Evolutionary conservation across 92 coral and sea anemone species (phyloP), one percentile per base, ranked within the genome.

Genomic region (Isaurus tuberculatus): DNA sequence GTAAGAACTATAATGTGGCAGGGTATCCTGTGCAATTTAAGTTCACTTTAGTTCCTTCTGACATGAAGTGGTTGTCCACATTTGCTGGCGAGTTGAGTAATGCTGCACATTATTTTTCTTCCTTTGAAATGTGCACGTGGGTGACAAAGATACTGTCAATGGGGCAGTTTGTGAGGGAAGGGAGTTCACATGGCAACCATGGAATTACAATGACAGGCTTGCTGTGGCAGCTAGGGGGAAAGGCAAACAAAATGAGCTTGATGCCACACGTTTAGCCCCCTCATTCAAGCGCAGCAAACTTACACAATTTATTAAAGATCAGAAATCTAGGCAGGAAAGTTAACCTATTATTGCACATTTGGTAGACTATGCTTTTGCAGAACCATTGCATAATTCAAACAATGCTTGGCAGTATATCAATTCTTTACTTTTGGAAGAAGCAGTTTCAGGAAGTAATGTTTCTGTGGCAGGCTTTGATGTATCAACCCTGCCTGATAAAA

Each of bases 371-470:
- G 89, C 73, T 40, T 79, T 69, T 79, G 92, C 92, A 70, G 86
- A 89, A 68, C 91, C 91, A 68, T 46, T 84, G 31, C 88, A 84
- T 67, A 88, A 84, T 78, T 53, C 85, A 58, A 84, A 84, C 75
- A 88, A 88, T 88, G 89, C 89, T 55, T 89, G 92, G 85, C 86
- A 81, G 78, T 75, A 85, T 70, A 53, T 89, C 30, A 88, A 89
- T 83, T 73, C 30, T 42, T 65, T 78, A 36, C 72, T 89, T 72
- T 58, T 89, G 84, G 89, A 89, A 75, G 84, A 69, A 55, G 89
- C 92, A 84, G 26, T 84, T 84, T 72, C 88, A 72, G 63, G 73
- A 58, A 53, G 61, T 46, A 65, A 80, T 65, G 40, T 80, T 48
- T 63, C 85, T 66, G 85, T 65, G 26, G 42, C 77, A 65, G 75